Evolutionary conservation across 2,113 vertebrate genomes (phyloP), one percentile per base, ranked within the genome.

Genomic region (Bostrychus sinensis): DNA sequence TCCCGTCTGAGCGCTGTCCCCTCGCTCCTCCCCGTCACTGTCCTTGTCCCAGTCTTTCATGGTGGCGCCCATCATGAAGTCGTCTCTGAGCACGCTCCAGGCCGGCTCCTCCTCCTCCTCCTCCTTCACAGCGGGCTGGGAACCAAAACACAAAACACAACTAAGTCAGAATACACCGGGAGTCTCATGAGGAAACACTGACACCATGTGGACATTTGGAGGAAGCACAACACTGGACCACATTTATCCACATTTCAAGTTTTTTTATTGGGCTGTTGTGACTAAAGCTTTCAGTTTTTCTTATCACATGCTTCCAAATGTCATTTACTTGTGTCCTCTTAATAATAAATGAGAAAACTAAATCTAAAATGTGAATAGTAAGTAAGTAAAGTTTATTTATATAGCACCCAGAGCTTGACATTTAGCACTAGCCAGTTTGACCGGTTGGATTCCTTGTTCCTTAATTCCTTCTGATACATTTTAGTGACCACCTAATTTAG

Each of bases 31-130:
- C 4, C 86, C 80, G 0, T 93, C 93, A 3, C 94, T 95, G 46
- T 93, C 91, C 59, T 94, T 95, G 91, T 99, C 97, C 96, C 97
- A 99, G 90, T 99, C 97, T 75, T 95, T 98, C 97, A 98, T 99
- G 43, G 93, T 89, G 0, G 95, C 94, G 23, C 94, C 95, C 95
- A 98, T 96, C 96, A 98, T 98, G 87, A 95, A 98, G 78, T 97
- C 95, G 1, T 98, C 97, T n/a, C 90, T 94, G 19, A 98, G 86
- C 65, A 96, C 94, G 9, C 88, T 93, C 96, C 97, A 99, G 1
- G 91, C 84, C 0, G 96, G 92, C 26, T 86, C 85, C 32, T 94
- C 91, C 56, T 93, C 74, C 91, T 51, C 14, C 25, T 55, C 30
- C 26, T 34, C 8, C 25, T 50, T 28, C 46, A 26, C 69, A 36